Percentiles rank a stretch among this genome's conserved stretches.
Conservation (phyloP, 1,140 invertebrate species). For the Reticulitermes speratus region DNA sequence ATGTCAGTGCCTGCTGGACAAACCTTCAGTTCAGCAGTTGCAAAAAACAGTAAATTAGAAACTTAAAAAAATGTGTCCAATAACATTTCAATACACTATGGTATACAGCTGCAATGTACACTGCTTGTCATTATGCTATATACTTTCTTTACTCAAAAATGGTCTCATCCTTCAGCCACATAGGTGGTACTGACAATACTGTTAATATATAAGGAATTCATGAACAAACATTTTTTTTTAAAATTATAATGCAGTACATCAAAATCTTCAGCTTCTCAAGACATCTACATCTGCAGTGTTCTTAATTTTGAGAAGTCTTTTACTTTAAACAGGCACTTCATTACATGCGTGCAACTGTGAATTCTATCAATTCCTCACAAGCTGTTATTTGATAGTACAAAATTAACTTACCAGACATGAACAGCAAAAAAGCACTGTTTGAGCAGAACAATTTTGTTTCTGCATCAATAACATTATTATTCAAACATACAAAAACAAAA, state of each 20-base stretch:
- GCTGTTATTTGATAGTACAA: background rate
- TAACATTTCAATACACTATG: background rate
- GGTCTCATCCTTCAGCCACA: background rate
- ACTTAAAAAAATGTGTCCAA: no score
- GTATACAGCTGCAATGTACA: background rate
- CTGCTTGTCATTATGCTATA: background rate
- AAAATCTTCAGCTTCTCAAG: background rate
- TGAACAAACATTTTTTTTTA: background rate
- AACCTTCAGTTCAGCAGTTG: no score
- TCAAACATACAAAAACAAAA: background rate
- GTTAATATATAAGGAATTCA: background rate
- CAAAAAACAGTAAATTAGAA: no score
- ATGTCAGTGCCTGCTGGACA: no score
- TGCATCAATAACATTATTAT: background rate
- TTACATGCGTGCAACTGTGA: background rate
- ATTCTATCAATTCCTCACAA: background rate
- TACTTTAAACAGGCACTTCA: background rate
- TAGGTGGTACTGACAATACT: background rate
- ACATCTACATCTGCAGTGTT: background rate
- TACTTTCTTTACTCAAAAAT: background rate
- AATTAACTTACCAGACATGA: background rate
- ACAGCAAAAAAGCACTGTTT: background rate
- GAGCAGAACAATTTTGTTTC: conserved; percentile 6
- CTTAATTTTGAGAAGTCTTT: background rate
- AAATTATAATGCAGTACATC: background rate